Conservation (phyloP, 2,888 invertebrate species). For the Lasioglossum figueresi region DNA sequence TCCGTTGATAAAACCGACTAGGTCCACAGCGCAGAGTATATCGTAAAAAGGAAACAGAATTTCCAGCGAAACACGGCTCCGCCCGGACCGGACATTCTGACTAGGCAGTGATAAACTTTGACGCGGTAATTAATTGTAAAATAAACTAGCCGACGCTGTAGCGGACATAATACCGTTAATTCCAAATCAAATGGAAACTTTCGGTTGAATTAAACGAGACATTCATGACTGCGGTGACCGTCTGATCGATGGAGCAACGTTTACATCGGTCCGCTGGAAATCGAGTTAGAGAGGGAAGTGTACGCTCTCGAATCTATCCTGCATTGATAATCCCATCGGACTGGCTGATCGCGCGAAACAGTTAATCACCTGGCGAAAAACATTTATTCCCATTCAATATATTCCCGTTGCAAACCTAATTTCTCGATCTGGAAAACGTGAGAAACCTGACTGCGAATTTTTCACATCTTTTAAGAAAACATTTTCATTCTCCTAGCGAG, state of each 20-base stretch:
- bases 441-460: no score
- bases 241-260: slow-evolving; percentile 56
- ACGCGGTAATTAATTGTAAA: slow-evolving; percentile 26
- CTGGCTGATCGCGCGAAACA: slow-evolving; percentile 36
- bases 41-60: background rate
- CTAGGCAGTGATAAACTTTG: slow-evolving; percentile 6
- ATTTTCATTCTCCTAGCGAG: no score
- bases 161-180: slow-evolving; percentile 26
- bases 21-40: background rate
- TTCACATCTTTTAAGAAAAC: no score
- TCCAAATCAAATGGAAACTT: slow-evolving; percentile 41
- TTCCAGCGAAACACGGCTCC: background rate
- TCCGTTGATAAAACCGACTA: background rate
- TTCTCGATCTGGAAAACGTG: no score
- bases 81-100: background rate
- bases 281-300: slow-evolving; percentile 51
- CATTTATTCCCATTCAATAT: slow-evolving; percentile 20
- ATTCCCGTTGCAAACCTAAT: background rate
- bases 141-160: slow-evolving; percentile 18
- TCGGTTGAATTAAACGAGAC: slow-evolving; percentile 49
- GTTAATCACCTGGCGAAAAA: slow-evolving; percentile 44
- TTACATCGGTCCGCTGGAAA: slow-evolving; percentile 46
- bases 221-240: slow-evolving; percentile 38
- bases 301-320: slow-evolving; percentile 16
- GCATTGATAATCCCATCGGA: slow-evolving; percentile 21